Base-by-base conservation (phyloP, 2,113 vertebrate species). In the Anas platyrhynchos region DNA sequence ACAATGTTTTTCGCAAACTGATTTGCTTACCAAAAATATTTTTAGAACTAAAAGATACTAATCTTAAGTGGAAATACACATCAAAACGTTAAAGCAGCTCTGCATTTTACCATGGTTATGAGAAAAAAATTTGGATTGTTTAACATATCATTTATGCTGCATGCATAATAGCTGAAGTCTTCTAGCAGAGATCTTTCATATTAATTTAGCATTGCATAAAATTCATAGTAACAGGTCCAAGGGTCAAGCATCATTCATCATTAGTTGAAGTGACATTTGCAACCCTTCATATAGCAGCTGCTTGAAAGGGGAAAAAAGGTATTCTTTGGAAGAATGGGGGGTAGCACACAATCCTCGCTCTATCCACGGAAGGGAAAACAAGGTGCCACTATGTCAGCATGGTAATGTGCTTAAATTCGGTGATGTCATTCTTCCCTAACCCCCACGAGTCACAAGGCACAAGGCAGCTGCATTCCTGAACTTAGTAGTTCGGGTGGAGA, bases 211-310 rank as follows among this genome's bases (percentile, higher is more conserved):
- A 97, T 97, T 98, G 97, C 98, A 97, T 96, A 98, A 98, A 98
- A 98, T 98, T 98, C 98, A 95, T 98, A 98, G 97, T 97, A 98
- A 97, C 97, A 96, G 97, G 95, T 98, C 97, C 96, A 90, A 98
- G 97, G 99, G 99, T 99, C 99, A 99, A 99, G 98, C 97, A 98
- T 98, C 99, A 99, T 99, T 99, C 99, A 99, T 99, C 99, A 99
- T 98, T 98, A 98, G 97, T 97, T 98, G 98, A 98, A 99, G 99
- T 99, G 99, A 99, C 99, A 99, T 99, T 99, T 99, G 98, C 98
- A 98, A 98, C 98, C 98, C 98, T 98, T 98, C 98, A 98, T 98
- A 98, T 96, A 95, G 98, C 98, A 99, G 99, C 99, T 99, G 99
- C 97, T 96, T 96, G 97, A 97, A 98, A 98, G 95, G 89, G 88